A percentile compares a stretch with the other conserved stretches of the same genome.
Evolutionary conservation across 2,113 vertebrate species (phyloP).

Genomic region (Albula goreensis): DNA sequence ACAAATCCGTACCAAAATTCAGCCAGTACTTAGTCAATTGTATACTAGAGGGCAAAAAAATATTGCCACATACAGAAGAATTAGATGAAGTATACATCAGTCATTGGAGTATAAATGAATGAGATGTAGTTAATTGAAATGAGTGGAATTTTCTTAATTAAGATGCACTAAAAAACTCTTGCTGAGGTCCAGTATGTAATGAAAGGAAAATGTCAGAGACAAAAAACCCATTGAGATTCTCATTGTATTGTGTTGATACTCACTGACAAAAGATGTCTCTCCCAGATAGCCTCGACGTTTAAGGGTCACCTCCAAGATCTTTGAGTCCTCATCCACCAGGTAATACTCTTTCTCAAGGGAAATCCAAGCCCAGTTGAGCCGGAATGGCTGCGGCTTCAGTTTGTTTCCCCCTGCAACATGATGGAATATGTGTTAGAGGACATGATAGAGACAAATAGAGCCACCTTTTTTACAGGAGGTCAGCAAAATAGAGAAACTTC

Average conservation of each 20-base stretch:
- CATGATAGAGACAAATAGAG: background rate
- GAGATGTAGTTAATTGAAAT: background rate
- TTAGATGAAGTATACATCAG: background rate
- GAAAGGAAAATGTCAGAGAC: background rate
- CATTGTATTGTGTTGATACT: constrained; percentile 51
- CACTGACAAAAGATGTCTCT: constrained; percentile 83
- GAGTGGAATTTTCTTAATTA: background rate
- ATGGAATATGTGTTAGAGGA: constrained; percentile 15
- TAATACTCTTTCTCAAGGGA: constrained; percentile 80
- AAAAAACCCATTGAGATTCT: background rate
- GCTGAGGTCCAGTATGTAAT: background rate
- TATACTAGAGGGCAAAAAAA: background rate
- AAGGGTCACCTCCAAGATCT: constrained; percentile 78
- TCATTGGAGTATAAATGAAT: background rate
- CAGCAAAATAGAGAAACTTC: background rate
- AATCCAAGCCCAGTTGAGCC: constrained; percentile 85
- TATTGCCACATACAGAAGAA: background rate
- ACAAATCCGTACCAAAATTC: background rate
- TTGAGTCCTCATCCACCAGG: constrained; percentile 75
- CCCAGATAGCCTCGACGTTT: constrained; percentile 75
- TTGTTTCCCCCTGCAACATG: constrained; percentile 72
- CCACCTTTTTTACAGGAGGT: background rate
- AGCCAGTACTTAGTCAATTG: background rate
- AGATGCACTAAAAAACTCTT: background rate
- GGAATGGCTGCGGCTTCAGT: constrained; percentile 74